Evolutionary conservation across 64 coral and sea anemone species (phyloP).

Genomic region (Acropora tenuis): DNA sequence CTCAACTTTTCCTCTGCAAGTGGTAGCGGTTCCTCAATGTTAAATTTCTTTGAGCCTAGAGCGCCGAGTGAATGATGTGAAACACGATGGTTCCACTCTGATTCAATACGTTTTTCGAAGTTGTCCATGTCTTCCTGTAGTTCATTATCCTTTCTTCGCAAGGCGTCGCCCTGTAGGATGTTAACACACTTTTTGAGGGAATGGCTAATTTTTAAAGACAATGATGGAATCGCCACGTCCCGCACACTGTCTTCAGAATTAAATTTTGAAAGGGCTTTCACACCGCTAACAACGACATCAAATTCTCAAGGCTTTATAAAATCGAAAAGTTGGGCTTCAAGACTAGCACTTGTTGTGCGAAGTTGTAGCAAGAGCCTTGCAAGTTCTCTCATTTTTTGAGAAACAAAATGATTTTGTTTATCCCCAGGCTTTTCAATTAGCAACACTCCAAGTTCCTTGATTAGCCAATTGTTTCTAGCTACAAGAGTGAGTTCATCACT

Average conservation of each 20-base stretch:
- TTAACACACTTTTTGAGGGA: conserved; percentile 56
- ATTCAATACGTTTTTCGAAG: conserved; percentile 45
- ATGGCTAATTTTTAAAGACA: conserved; percentile 51
- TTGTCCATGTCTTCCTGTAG: conserved; percentile 39
- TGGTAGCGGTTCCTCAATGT: conserved; percentile 53
- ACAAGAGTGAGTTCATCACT: conserved; percentile 18
- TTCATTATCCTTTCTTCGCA: conserved; percentile 27
- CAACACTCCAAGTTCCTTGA: conserved; percentile 26
- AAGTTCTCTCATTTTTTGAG: conserved; percentile 68
- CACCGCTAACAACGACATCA: conserved; percentile 37
- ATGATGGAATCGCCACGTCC: conserved; percentile 43
- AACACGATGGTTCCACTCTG: conserved; percentile 51
- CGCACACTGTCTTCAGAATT: conserved; percentile 18
- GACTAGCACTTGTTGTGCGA: not conserved
- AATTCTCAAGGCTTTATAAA: conserved; percentile 51
- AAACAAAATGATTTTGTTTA: not conserved
- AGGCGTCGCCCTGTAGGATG: conserved; percentile 36
- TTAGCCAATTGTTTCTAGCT: conserved; percentile 19
- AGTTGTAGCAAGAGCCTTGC: not conserved
- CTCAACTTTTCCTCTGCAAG: conserved; percentile 30
- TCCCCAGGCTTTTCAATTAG: conserved; percentile 25
- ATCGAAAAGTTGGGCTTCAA: conserved; percentile 1
- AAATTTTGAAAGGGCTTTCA: conserved; percentile 38
- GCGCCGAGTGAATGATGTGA: conserved; percentile 52
- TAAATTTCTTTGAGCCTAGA: conserved; percentile 14